These are phyloP conservation scores for Stenichneumon culpator DNA, from an alignment of 2,888 invertebrate genomes.

Conservation along the genomic window DNA sequence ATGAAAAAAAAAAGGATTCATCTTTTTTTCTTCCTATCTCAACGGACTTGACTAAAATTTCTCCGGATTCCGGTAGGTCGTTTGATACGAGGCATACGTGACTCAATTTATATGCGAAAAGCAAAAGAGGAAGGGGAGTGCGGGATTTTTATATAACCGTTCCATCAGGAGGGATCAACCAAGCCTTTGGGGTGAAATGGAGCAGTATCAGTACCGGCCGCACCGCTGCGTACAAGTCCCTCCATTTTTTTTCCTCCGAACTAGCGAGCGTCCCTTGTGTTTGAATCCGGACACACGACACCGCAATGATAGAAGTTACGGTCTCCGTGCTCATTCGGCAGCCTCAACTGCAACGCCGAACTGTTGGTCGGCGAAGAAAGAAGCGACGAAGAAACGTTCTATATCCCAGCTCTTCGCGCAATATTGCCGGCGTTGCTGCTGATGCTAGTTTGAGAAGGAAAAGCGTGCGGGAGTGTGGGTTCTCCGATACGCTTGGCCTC, in stretches of 20 bases:
- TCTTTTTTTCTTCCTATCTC: conserved; percentile 14
- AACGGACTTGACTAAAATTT: conserved; percentile 16
- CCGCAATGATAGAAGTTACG: conserved; percentile 13
- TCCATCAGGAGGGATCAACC: background rate
- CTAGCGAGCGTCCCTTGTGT: conserved; percentile 16
- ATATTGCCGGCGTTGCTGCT: conserved; percentile 52
- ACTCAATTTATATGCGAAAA: background rate
- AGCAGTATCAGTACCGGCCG: background rate
- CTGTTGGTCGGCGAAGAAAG: conserved; percentile 13
- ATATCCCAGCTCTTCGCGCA: conserved; percentile 42
- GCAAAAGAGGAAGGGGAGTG: background rate
- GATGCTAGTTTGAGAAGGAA: conserved; percentile 49
- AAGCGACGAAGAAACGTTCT: conserved; percentile 50
- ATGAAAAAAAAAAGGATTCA: background rate
- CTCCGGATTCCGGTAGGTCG: conserved; percentile 43
- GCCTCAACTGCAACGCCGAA: conserved; percentile 35
- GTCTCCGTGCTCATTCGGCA: conserved; percentile 21
- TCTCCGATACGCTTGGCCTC: conserved; percentile 63
- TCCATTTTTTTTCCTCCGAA: conserved; percentile 32
- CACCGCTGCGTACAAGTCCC: conserved; percentile 22
- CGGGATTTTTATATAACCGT: background rate
- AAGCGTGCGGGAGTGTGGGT: conserved; percentile 17
- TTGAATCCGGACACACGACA: conserved; percentile 27
- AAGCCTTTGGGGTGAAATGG: background rate
- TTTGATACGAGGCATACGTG: conserved; percentile 35